Evolutionary conservation across 2,888 invertebrate genomes (phyloP).

Genomic region (Oxyteleia sp.): DNA sequence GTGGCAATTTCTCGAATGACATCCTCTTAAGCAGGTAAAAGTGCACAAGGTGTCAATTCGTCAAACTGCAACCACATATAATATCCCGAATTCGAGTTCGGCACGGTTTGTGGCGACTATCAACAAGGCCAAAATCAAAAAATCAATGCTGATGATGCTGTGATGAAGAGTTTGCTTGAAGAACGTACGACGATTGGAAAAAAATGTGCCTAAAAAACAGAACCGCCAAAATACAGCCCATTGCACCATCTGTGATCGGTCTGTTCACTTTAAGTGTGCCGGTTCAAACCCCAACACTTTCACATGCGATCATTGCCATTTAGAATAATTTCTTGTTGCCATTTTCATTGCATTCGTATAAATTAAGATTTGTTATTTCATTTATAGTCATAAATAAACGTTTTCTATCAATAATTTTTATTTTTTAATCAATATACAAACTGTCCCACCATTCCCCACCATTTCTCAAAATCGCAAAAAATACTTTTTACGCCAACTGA

Average conservation of each 20-base stretch:
- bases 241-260: slow-evolving; percentile 4
- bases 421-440: slow-evolving; percentile 19
- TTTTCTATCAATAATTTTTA: slow-evolving; percentile 1
- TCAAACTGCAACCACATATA: too few species aligned
- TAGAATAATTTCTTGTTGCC: not conserved
- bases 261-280: slow-evolving; percentile 1
- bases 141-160: too few species aligned
- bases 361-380: slow-evolving; percentile 5
- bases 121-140: too few species aligned
- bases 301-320: slow-evolving; percentile 9
- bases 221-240: slow-evolving; percentile 16
- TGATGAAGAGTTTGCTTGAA: too few species aligned
- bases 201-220: slow-evolving; percentile 26
- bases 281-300: slow-evolving; percentile 8
- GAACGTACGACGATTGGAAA: not conserved
- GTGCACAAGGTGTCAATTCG: too few species aligned
- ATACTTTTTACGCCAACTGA: slow-evolving; percentile 12
- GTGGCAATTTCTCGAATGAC: too few species aligned
- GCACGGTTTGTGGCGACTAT: too few species aligned
- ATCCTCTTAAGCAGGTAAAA: too few species aligned
- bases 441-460: slow-evolving; percentile 1
- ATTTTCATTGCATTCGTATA: not conserved
- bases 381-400: slow-evolving; percentile 8
- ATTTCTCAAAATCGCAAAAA: slow-evolving; percentile 17
- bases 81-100: too few species aligned